These are phyloP conservation scores for Palythoa grandiflora DNA, from an alignment of 92 coral and sea anemone species.

Conservation along the genomic window DNA sequence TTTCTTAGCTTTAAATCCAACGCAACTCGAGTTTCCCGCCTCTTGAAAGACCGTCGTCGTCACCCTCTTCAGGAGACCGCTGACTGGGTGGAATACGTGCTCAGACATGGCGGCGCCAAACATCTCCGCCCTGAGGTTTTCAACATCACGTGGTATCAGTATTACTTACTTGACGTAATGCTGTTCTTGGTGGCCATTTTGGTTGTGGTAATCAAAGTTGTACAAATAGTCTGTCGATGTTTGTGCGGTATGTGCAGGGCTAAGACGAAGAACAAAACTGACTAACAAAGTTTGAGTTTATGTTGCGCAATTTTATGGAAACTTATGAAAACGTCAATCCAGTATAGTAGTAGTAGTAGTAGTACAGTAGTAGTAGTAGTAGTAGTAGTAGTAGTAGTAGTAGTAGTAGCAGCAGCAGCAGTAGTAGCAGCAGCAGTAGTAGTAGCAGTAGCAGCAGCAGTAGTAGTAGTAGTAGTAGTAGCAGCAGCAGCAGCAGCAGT, in stretches of 20 bases:
- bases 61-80: slow-evolving; percentile 49
- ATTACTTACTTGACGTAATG: slow-evolving; percentile 39
- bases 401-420: no score
- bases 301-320: no score
- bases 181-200: slow-evolving; percentile 35
- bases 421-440: no score
- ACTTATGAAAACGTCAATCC: no score
- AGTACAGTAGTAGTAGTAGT: no score
- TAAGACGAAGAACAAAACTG: slow-evolving; percentile 26
- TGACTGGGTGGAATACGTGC: slow-evolving; percentile 74
- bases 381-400: no score
- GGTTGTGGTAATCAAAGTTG: not conserved
- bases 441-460: no score
- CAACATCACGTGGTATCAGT: slow-evolving; percentile 66
- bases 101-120: slow-evolving; percentile 63
- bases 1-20: slow-evolving; percentile 39
- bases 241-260: slow-evolving; percentile 18
- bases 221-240: slow-evolving; percentile 18
- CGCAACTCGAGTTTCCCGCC: slow-evolving; percentile 44
- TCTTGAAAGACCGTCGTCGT: slow-evolving; percentile 50
- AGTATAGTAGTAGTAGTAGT: no score
- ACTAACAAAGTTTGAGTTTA: not conserved
- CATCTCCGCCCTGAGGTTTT: slow-evolving; percentile 68
- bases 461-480: no score
- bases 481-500: no score